Conservation (phyloP, 92 coral and sea anemone species). For the Anthopleura xanthogrammica region DNA sequence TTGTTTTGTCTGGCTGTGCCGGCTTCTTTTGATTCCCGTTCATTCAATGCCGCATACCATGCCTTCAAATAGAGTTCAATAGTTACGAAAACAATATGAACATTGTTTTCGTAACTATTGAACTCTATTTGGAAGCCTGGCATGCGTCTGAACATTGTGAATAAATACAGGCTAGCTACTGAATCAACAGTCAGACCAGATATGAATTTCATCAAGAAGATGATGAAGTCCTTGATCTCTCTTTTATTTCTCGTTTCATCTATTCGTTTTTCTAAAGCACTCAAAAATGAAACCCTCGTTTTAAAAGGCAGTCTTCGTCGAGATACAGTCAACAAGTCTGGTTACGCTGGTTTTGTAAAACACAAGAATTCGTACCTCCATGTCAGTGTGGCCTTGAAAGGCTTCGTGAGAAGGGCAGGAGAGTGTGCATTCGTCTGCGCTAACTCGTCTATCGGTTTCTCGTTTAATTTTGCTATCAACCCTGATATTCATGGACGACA, state of each 20-base stretch:
- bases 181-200: not conserved
- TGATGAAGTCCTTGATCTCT: not conserved
- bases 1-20: too few relatives aligned
- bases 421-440: slow-evolving; percentile 25
- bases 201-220: not conserved
- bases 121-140: too few relatives aligned
- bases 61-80: too few relatives aligned
- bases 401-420: slow-evolving; percentile 14
- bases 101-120: too few relatives aligned
- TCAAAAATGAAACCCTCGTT: not conserved
- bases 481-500: slow-evolving; percentile 19
- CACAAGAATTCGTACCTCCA: slow-evolving; percentile 19
- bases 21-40: too few relatives aligned
- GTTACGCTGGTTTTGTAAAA: slow-evolving; percentile 23
- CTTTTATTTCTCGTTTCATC: not conserved
- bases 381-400: slow-evolving; percentile 8
- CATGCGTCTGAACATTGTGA: too few relatives aligned
- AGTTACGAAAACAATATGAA: too few relatives aligned
- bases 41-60: too few relatives aligned
- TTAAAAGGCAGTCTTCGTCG: not conserved
- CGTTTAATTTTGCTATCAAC: slow-evolving; percentile 28
- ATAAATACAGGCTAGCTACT: too few relatives aligned
- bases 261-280: not conserved
- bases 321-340: slow-evolving; percentile 11
- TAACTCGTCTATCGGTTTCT: not conserved